Percentiles rank a stretch among this genome's conserved stretches.
Evolutionary conservation across 2,888 invertebrate genomes (phyloP).

Genomic region (Chrysolina americana): DNA sequence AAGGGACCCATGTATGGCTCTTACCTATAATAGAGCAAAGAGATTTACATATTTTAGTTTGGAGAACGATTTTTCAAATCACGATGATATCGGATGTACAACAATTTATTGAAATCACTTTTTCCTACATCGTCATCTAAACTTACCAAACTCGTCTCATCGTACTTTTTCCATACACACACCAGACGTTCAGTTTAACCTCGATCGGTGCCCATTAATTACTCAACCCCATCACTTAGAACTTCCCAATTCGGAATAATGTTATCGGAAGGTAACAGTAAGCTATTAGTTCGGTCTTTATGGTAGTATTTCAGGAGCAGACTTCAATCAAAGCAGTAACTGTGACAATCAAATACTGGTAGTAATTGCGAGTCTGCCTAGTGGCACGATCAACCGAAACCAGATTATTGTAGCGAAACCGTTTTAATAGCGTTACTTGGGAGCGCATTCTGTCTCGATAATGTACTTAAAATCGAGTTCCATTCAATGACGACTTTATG

Average conservation of each 20-base stretch:
- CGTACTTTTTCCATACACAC: neutral
- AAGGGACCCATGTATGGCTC: too few relatives aligned
- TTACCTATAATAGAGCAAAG: too few relatives aligned
- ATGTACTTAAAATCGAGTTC: slow-evolving; percentile 56
- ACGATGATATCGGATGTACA: too few relatives aligned
- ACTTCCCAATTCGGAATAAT: neutral
- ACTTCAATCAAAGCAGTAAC: slow-evolving; percentile 52
- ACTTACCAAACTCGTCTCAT: neutral
- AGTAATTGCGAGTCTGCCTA: slow-evolving; percentile 62
- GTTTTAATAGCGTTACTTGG: slow-evolving; percentile 64
- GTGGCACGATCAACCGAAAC: slow-evolving; percentile 63
- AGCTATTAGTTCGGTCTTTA: slow-evolving; percentile 1
- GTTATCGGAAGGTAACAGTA: neutral
- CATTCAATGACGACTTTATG: slow-evolving; percentile 51
- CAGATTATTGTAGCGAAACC: slow-evolving; percentile 63
- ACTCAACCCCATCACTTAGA: neutral
- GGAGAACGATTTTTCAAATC: too few relatives aligned
- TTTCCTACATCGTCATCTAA: too few relatives aligned
- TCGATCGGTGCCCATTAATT: neutral
- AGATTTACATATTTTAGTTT: too few relatives aligned
- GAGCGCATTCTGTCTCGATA: slow-evolving; percentile 62
- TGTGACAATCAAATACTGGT: slow-evolving; percentile 61
- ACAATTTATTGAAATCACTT: too few relatives aligned
- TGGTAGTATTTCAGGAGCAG: neutral
- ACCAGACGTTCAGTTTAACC: neutral